Base-by-base conservation (phyloP, 1,140 invertebrate species). In the Euglossa dilemma region DNA sequence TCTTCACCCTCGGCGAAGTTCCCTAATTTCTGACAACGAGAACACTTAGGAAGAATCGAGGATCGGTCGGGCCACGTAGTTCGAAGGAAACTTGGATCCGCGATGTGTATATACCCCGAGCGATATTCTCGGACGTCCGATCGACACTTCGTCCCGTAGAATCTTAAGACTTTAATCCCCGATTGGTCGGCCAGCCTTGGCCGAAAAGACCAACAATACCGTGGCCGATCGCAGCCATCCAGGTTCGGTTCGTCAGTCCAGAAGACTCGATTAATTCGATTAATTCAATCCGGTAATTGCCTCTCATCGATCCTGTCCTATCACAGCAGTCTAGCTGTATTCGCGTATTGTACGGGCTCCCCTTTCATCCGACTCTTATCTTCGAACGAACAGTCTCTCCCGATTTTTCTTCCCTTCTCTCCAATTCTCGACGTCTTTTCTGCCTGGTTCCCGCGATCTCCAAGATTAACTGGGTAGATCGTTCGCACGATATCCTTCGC, bases 211-310 rank as follows among this genome's bases (percentile, higher is more conserved):
- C 64, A 88, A 86, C 84, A 86, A 86, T 86, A 88, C 70, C 66
- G 67, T 80, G 73, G 45, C 70, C 66, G 70, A 84, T 85, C 79
- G 61, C 69, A 77, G 50, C 73, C 63, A n/a, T 16, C 43, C 18
- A 23, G 73, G 56, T 69, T 52, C 87, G 70, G 54, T 76, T 84
- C 84, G 50, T 86, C 87, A 72, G 72, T 56, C 56, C 77, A 64
- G 71, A 72, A 74, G 69, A 76, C 78, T 89, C 81, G 88, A 89
- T 89, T 89, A 89, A 89, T 89, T 89, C 88, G 78, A 89, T 88
- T 89, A 89, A 89, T 89, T 89, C 87, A 89, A 86, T 89, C 87
- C 84, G 70, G 78, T 88, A 88, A 89, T 89, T 89, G 88, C 66
- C 80, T 85, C 87, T 64, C 85, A 86, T 89, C 87, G 87, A 89